A percentile compares a stretch with the other conserved stretches of the same genome.
phyloP scores from a whole-genome alignment of 2,797 vertebrate species.

The Gadopsis marmoratus region DNA sequence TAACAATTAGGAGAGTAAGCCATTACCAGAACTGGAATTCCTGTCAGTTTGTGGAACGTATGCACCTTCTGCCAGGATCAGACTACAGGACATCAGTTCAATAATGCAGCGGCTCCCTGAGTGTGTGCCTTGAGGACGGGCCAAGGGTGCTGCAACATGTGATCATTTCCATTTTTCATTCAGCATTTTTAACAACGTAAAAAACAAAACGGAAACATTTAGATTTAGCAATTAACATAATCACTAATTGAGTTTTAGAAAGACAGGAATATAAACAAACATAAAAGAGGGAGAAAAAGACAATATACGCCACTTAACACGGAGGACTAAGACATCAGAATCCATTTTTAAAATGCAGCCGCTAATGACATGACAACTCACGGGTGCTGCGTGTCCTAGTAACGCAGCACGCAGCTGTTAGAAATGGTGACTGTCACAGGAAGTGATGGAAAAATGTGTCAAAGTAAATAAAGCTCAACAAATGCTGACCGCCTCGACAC shows the following conservation, averaged over 20 bases:
- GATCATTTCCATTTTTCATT: neutral
- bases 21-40: neutral
- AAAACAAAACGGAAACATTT: neutral
- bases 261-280: too few relatives aligned
- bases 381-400: too few relatives aligned
- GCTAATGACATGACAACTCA: neutral
- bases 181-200: neutral
- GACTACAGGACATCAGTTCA: neutral
- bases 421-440: neutral
- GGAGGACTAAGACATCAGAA: too few relatives aligned
- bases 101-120: neutral
- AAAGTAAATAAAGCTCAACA: neutral
- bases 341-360: neutral
- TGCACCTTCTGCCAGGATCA: neutral
- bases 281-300: too few relatives aligned
- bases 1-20: neutral
- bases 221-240: neutral
- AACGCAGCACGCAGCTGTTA: neutral
- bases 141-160: neutral
- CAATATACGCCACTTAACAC: too few relatives aligned
- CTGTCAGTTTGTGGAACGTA: neutral
- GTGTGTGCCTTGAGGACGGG: neutral
- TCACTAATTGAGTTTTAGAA: too few relatives aligned
- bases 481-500: neutral
- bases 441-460: neutral